Evolutionary conservation across 23 tunicate species (phyloP), one percentile per base, ranked within the genome.

Genomic region (Ascidia mentula): DNA sequence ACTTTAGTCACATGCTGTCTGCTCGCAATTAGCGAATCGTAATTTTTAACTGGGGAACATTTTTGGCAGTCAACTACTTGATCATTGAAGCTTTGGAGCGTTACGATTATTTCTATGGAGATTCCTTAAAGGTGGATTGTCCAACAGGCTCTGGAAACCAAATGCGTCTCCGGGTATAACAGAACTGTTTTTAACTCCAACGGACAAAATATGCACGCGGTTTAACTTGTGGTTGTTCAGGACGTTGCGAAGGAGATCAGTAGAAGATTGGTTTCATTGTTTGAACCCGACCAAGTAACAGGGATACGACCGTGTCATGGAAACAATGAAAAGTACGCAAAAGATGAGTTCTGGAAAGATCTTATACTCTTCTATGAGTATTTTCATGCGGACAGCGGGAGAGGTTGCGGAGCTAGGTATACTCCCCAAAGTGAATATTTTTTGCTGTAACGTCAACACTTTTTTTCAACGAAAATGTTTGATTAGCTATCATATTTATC

Each of bases 371-470:
- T 91, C 82, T 77, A 91, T 65, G 97, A 91, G 40, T 91, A 86
- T 73, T 91, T 91, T 40, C 97, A 91, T 0, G 97, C 91, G 1
- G 97, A 91, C n/a, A 87, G 53, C 65, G 97, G 97, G 8, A 60
- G 97, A 26, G 97, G 97, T 1, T 91, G 97, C 61, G 97, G 97
- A 1, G 97, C 97, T 3, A 91, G 97, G 97, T 91, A 71, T 37
- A 0, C 18, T n/a, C 38, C 53, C 22, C 20, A 22, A 22, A 17
- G 22, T 22, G 33, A 12, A 12, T 26, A 15, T 20, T 53, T 31
- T 32, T 34, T 34, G 78, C 31, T 15, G 12, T 60, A 32, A 15
- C 20, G 18, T 74, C 26, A 24, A 18, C 15, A 13, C 59, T 18
- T 35, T 74, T 74, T 35, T 32, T 12, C 31, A 36, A 18, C 34